Base-by-base conservation (phyloP, 1,140 invertebrate genomes). In the Lasaia peninsularis region DNA sequence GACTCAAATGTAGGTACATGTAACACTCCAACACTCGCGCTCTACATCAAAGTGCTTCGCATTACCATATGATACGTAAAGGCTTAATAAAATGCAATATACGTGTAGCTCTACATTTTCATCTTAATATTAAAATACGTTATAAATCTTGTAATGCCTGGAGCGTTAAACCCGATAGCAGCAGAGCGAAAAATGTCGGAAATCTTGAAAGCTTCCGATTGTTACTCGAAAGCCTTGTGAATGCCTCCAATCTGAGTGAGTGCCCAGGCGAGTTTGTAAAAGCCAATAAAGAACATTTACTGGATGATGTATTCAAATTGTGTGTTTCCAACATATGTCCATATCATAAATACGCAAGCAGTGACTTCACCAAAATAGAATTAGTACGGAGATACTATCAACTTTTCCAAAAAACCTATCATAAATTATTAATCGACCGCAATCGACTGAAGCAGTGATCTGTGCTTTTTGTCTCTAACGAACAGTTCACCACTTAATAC, bases 141-240 rank as follows among this genome's bases (percentile, higher is more conserved):
- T 33, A 52, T 52, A 34, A 52, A 52, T 52, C 50, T 52, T 33
- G 32, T 33, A 32, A 33, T 33, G 50, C 50, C 50, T 28, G n/a
- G 32, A 52, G 50, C 50, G 31, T 31, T 33, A 34, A 33, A 32
- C 31, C 31, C 28, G 59, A 64, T 64, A 62, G 62, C 63, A 58
- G 40, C 48, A 40, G 37, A 65, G 67, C 56, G 62, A 65, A 69
- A 68, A 73, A 71, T 67, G 65, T 67, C 40, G 70, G 60, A 71
- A 68, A 71, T 70, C 65, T 68, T 70, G 63, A 71, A 68, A 73
- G 73, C 68, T 73, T 73, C 70, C 73, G 67, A 73, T 73, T 66
- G 70, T 71, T 69, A 64, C 60, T 61, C 14, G 31, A 34, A 52
- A 52, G 31, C 28, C 51, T 34, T 34, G 51, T 31, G 60, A 66